Base-by-base conservation (phyloP, 1,140 invertebrate species). In the Ceratosolen fusciceps region DNA sequence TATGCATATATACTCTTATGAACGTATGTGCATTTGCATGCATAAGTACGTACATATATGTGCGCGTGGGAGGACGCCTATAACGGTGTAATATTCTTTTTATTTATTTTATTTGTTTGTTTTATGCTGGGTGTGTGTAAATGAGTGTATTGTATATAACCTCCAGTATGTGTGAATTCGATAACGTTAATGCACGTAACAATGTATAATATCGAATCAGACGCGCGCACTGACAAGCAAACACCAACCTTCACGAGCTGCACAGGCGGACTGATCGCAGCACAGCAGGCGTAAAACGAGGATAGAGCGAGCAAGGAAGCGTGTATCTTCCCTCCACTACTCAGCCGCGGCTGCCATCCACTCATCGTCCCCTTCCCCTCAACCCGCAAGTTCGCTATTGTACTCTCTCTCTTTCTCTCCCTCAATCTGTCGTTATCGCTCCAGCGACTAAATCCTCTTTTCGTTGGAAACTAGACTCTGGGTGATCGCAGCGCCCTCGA, bases 241-340 rank as follows among this genome's bases (percentile, higher is more conserved):
- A 78, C 67, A 79, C 79, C 79, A 68, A 62, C 73, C 74, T 67
- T 80, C 79, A 80, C 79, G 74, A 70, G 74, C 74, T 80, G 67
- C 79, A 80, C 65, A 80, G 68, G 74, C 79, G 79, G 79, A 80
- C 79, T 80, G 67, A 71, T 65, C 39, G 54, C 2, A 31, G 52
- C 37, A 43, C 47, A 29, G 21, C 34, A 16, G 65, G 21, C 58
- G 71, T 52, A 39, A 74, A 79, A 74, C 77, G 71, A 74, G 70
- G 70, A 79, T 58, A 31, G 70, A 79, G 47, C 77, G 65, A 60
- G n/a, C 12, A 37, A 39, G 31, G 31, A 49, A 78, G 47, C 56
- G 19, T 72, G 76, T 78, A 47, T 60, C 67, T 43, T 78, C 43
- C 76, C 76, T 78, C 76, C 76, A 72, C 76, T 62, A 10, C 37